Evolutionary conservation across 2,113 vertebrate genomes (phyloP).

Genomic region (Nestor notabilis): DNA sequence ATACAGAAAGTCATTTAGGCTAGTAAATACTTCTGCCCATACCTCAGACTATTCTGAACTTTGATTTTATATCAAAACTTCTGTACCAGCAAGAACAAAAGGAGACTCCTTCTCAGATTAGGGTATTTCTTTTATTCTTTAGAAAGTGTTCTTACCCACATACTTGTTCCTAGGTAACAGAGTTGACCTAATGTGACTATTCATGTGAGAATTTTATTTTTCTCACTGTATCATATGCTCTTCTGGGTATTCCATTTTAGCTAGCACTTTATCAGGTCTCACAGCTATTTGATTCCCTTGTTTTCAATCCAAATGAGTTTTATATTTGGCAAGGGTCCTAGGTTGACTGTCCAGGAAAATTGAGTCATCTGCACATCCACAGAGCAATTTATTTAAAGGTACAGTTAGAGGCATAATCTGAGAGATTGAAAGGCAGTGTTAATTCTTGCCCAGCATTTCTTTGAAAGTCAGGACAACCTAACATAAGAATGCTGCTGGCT

Average conservation of each 20-base stretch:
- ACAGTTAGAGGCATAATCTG: not conserved
- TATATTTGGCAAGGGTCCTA: not conserved
- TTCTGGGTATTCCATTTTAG: not conserved
- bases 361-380: not conserved
- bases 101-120: not conserved
- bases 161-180: not conserved
- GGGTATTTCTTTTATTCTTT: not conserved
- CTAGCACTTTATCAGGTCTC: not conserved
- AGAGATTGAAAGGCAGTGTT: not conserved
- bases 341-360: not conserved
- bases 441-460: not conserved
- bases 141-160: not conserved
- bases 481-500: not conserved
- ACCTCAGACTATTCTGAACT: not conserved
- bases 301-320: not conserved
- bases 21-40: not conserved
- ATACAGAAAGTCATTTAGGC: not conserved
- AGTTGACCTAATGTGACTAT: not conserved
- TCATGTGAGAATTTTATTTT: not conserved
- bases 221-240: not conserved
- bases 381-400: not conserved
- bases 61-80: not conserved
- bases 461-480: not conserved
- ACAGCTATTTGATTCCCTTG: not conserved
- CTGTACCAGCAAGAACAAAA: not conserved